Evolutionary conservation across 2,113 vertebrate genomes (phyloP).

Genomic region (Pantherophis guttatus): DNA sequence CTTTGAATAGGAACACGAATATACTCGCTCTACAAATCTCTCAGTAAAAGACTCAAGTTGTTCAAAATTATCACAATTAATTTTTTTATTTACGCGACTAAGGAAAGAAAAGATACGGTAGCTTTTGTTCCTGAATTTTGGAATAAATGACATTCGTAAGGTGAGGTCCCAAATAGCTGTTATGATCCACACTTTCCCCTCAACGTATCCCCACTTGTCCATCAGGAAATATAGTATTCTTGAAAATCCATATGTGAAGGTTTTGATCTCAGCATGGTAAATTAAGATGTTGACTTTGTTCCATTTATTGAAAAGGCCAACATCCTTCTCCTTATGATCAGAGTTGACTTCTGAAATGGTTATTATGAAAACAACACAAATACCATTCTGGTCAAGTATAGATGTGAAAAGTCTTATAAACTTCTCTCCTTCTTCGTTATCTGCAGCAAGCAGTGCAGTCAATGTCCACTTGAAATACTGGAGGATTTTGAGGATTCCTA

Average conservation of each 20-base stretch:
- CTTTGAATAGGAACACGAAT: background rate
- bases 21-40: fast-evolving
- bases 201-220: background rate
- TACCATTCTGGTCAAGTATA: background rate
- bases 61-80: background rate
- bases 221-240: fast-evolving
- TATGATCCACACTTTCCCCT: background rate
- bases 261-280: background rate
- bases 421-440: background rate
- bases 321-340: background rate
- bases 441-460: background rate
- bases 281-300: background rate
- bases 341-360: background rate
- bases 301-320: background rate
- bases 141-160: background rate
- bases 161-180: background rate
- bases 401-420: background rate
- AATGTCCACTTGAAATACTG: background rate
- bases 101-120: background rate
- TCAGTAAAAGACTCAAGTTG: background rate
- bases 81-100: background rate
- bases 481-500: background rate
- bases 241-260: background rate
- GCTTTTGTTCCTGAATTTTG: background rate
- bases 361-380: background rate